These are phyloP conservation scores for Petrolisthes manimaculis DNA, from an alignment of 2,888 invertebrate species.

Conservation along the genomic window DNA sequence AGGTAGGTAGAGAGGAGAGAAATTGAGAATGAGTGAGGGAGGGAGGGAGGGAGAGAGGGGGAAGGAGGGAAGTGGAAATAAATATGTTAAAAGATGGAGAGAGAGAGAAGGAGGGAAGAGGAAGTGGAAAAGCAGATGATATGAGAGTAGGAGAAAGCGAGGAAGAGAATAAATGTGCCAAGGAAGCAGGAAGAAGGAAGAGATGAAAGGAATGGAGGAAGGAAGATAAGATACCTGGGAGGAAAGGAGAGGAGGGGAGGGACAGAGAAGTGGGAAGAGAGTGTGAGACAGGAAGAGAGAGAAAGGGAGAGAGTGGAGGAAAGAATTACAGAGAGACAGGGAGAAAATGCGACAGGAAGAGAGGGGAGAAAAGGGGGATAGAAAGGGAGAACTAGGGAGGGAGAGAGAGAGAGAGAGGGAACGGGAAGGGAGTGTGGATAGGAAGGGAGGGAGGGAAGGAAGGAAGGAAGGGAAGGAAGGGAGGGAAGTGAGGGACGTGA, in stretches of 20 bases:
- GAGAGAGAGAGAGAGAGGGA: not conserved
- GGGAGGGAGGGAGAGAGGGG: no score
- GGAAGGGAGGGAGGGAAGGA: not conserved
- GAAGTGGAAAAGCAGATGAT: not conserved
- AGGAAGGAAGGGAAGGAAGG: not conserved
- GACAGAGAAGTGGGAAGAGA: no score
- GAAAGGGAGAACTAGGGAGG: not conserved
- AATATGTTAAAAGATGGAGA: not conserved
- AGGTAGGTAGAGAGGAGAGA: not conserved
- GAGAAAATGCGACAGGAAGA: no score
- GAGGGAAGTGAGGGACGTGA: not conserved
- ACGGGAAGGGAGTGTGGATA: not conserved
- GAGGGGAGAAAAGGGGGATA: not conserved
- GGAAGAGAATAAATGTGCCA: not conserved
- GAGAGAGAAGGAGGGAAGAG: not conserved
- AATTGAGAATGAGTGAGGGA: not conserved
- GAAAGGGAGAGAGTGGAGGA: no score
- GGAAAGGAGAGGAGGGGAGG: no score
- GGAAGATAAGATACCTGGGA: no score
- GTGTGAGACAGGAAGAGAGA: no score
- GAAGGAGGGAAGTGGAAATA: not conserved
- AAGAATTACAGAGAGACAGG: no score
- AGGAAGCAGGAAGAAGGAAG: not conserved
- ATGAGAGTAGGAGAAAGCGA: not conserved
- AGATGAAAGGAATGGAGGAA: not conserved